Evolutionary conservation across 1,140 invertebrate species (phyloP), one percentile per base, ranked within the genome.

Genomic region (Ruditapes philippinarum): DNA sequence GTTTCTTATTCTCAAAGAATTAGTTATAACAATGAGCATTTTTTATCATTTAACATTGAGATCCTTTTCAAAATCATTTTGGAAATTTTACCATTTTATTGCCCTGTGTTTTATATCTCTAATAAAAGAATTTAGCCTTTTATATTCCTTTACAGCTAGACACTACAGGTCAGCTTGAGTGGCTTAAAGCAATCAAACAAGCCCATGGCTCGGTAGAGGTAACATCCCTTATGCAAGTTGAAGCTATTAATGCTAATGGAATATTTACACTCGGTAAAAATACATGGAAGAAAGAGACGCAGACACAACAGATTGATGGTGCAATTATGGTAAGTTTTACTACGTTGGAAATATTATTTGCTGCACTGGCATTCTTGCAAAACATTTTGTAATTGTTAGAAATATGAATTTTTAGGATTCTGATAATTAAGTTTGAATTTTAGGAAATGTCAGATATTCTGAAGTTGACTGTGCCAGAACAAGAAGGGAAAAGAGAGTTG

Each of bases 121-220:
- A 11, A 11, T 49, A 49, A 17, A 49, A 17, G 7, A 11, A 49
- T 11, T 11, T 49, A 17, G 17, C 7, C 7, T 49, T 11, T 49
- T 17, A 11, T 49, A 49, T 49, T 49, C 12, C 11, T 33, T 73
- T 42, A 1, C 17, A 95, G 92, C 19, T 31, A 68, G 94, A 95
- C 82, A 92, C 93, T 57, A 90, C 87, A 38, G 51, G 87, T 25
- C 68, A 93, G 17, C 73, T 95, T 22, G 91, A 94, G 51, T 95
- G 95, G 94, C 82, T 95, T 31, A 93, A 94, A 42, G 91, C 79
- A 4, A 91, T 94, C 19, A 94, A 93, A 70, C 73, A 93, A 49
- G 93, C 94, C 19, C 92, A 93, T 87, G 94, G 95, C n/a, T 93
- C 94, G 12, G 94, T 95, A 7, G 95, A 95, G 88, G 88, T 94